Conservation (phyloP, 2,888 invertebrate species). For the Cataglyphis rosenhaueri region DNA sequence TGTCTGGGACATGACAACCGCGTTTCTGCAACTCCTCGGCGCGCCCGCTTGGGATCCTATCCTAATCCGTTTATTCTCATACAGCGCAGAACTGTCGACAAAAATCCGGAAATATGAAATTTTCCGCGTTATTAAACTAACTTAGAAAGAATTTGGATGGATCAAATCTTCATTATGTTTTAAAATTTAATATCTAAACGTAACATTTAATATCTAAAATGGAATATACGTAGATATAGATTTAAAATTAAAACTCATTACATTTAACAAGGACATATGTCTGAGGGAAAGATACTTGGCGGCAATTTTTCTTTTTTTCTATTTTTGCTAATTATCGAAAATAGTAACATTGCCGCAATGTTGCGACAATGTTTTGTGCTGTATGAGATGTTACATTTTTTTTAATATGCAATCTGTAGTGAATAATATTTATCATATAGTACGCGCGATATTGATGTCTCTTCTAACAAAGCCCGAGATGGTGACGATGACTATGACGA, state of each 20-base stretch:
- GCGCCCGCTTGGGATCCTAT: background rate
- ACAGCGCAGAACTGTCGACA: conserved; percentile 9
- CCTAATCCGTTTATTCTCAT: background rate
- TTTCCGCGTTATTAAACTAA: conserved; percentile 28
- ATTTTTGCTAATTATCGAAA: background rate
- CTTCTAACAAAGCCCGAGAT: conserved; percentile 3
- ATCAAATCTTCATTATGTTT: conserved; percentile 20
- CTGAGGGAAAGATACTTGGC: background rate
- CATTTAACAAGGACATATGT: background rate
- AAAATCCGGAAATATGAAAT: conserved; percentile 17
- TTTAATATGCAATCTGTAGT: conserved; percentile 18
- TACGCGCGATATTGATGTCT: conserved; percentile 15
- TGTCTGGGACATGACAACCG: conserved; percentile 61
- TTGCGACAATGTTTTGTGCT: no score
- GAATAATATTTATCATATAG: conserved; percentile 29
- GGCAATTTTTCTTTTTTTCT: background rate
- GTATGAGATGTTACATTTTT: background rate
- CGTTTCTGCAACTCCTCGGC: conserved; percentile 35
- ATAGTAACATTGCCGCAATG: background rate
- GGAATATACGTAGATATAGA: conserved; percentile 20
- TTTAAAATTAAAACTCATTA: background rate
- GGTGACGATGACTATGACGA: conserved; percentile 46
- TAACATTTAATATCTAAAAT: conserved; percentile 29
- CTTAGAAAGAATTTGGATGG: conserved; percentile 9
- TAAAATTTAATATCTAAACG: background rate